Percentiles rank a stretch among this genome's conserved stretches.
These are phyloP conservation scores for Puntigrus tetrazona DNA, from an alignment of 2,113 vertebrate genomes.

Conservation along the genomic window DNA sequence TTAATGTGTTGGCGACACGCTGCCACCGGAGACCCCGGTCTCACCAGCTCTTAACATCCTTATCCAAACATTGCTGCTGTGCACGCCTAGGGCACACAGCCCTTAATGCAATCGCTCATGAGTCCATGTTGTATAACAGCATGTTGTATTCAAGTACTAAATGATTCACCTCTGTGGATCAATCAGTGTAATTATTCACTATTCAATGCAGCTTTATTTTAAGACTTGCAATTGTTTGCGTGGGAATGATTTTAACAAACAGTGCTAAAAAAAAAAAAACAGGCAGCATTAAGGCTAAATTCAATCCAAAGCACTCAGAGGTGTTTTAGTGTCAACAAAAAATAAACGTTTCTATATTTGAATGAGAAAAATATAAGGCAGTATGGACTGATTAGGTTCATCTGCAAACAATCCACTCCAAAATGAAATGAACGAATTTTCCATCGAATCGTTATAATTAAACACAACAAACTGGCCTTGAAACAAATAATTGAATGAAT, in stretches of 20 bases:
- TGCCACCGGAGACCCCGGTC: constrained; percentile 1
- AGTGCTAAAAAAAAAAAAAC: background rate
- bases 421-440: background rate
- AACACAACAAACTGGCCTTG: background rate
- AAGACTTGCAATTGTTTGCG: background rate
- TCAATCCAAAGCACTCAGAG: background rate
- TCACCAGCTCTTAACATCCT: constrained; percentile 31
- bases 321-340: background rate
- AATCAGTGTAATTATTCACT: background rate
- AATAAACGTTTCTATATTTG: background rate
- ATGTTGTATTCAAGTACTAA: background rate
- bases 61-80: constrained; percentile 29
- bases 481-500: constrained; percentile 6
- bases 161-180: background rate
- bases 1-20: constrained; percentile 24
- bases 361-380: background rate
- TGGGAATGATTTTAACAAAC: background rate
- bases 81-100: constrained; percentile 11
- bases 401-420: background rate
- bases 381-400: background rate
- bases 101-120: background rate
- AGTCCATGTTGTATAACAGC: background rate
- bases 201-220: background rate
- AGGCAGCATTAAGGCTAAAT: too few species aligned
- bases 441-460: background rate